Evolutionary conservation across 2,113 vertebrate genomes (phyloP).

Genomic region (human (Homo sapiens)): DNA sequence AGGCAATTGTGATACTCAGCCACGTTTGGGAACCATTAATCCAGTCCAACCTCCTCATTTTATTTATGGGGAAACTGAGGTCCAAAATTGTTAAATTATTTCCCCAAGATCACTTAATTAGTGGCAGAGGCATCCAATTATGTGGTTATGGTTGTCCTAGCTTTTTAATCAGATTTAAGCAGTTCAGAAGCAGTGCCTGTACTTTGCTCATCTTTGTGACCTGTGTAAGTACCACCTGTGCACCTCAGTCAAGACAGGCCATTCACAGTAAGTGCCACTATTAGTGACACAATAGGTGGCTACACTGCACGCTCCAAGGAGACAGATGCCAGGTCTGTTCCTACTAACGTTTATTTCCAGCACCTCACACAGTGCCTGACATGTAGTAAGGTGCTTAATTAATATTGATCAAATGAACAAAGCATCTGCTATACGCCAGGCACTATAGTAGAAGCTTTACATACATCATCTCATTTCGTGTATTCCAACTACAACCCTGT

Average conservation of each 20-base stretch:
- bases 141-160: background rate
- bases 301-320: too few relatives aligned
- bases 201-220: background rate
- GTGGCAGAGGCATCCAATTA: background rate
- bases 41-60: background rate
- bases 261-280: background rate
- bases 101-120: background rate
- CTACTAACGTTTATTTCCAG: background rate
- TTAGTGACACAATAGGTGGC: background rate
- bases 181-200: background rate
- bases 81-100: background rate
- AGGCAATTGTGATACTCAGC: background rate
- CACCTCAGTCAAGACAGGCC: background rate
- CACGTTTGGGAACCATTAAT: background rate
- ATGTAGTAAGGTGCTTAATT: background rate
- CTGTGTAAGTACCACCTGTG: rapidly evolving
- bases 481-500: background rate
- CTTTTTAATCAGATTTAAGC: background rate
- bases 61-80: background rate
- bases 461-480: background rate
- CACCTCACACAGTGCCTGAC: background rate
- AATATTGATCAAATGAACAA: background rate
- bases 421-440: background rate
- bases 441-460: background rate
- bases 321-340: background rate